Base-by-base conservation (phyloP, 2,113 vertebrate species). In the Jaculus jaculus region DNA sequence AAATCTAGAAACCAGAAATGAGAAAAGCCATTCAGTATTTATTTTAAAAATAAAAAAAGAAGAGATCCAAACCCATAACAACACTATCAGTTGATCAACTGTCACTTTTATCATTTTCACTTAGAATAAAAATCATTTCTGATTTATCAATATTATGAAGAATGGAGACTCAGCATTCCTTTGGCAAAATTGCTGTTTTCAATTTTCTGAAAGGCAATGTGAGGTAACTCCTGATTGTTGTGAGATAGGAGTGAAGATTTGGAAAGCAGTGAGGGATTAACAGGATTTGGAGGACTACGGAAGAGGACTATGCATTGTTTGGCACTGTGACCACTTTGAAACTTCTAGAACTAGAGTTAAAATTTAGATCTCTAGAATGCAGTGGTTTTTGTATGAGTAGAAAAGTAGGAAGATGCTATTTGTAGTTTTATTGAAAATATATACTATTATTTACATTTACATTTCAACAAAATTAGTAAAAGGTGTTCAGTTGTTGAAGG, bases 391-490 rank as follows among this genome's bases (percentile, higher is more conserved):
- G 12, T 51, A 81, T 92, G 30, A 12, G 1, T 34, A 73, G 7
- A 61, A 77, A 87, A 89, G 39, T 18, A 68, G 47, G 39, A 94
- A 89, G 47, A 83, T 72, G 47, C 20, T 18, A 42, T 86, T n/a
- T 92, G 0, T 17, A 60, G 4, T 69, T 60, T 60, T 37, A 8
- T 61, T 23, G 15, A 69, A 68, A 54, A 32, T 16, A 83, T 47
- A 69, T 75, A 51, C 28, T 30, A 3, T 78, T 75, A 83, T 77
- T 92, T 73, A 87, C 42, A 85, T 89, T 92, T 63, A 26, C 72
- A 83, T 79, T 90, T 34, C 39, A 60, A 74, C 17, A 30, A 85
- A 77, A 93, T 51, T 47, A 73, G 7, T 74, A n/a, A 34, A 68
- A 90, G 2, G 20, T 34, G 9, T 32, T 75, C 4, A 58, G 7